Conservation (phyloP, 2,797 vertebrate genomes). For the Gastrophryne carolinensis region DNA sequence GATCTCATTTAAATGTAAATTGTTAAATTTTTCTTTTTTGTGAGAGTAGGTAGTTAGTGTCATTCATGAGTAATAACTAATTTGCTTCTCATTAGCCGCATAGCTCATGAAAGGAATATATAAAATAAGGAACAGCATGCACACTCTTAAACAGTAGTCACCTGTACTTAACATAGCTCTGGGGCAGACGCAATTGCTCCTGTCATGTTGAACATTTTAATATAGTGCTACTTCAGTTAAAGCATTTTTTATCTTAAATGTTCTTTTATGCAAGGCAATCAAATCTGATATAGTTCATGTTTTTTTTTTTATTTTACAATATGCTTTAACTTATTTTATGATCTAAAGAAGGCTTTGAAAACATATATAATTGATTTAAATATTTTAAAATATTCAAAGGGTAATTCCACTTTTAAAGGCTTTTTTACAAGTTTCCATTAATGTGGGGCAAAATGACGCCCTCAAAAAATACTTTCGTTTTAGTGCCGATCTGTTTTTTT, state of each 20-base stretch:
- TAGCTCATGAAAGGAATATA: conserved; percentile 65
- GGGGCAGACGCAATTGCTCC: conserved; percentile 52
- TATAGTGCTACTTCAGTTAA: conserved; percentile 47
- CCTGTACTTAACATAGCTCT: conserved; percentile 55
- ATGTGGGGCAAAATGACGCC: too few species aligned
- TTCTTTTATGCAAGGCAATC: conserved; percentile 5
- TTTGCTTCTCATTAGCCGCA: conserved; percentile 71
- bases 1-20: conserved; percentile 83
- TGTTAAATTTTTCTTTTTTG: conserved; percentile 75
- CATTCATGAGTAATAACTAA: conserved; percentile 76
- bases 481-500: too few species aligned
- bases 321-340: not conserved
- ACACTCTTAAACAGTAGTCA: conserved; percentile 58
- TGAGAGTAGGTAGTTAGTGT: conserved; percentile 73
- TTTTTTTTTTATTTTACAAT: not conserved
- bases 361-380: too few species aligned
- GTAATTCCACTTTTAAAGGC: too few species aligned
- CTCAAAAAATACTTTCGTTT: too few species aligned
- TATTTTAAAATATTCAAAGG: too few species aligned
- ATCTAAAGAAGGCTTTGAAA: too few species aligned
- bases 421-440: too few species aligned
- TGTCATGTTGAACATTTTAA: conserved; percentile 58
- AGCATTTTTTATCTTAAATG: not conserved
- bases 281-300: not conserved
- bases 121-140: conserved; percentile 62